Evolutionary conservation across 2,797 vertebrate genomes (phyloP).

Genomic region (Dendrocincla tyrannina): DNA sequence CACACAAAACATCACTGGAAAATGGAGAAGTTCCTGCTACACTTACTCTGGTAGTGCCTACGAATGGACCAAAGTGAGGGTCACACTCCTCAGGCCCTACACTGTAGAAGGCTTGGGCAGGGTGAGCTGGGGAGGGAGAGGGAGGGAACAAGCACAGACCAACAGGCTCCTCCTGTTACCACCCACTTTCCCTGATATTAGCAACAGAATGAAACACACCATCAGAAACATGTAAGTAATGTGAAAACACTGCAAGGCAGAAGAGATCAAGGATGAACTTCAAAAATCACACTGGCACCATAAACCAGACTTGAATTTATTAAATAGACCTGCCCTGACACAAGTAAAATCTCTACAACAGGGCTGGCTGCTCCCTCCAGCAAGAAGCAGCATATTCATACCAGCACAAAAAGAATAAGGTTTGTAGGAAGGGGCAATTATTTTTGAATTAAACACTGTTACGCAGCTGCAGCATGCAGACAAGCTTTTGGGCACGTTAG

Average conservation of each 20-base stretch:
- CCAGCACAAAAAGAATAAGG: background rate
- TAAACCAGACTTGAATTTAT: background rate
- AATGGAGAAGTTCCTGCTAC: background rate
- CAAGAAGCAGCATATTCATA: background rate
- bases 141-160: background rate
- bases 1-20: background rate
- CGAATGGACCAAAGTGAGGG: background rate
- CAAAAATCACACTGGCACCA: background rate
- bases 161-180: background rate
- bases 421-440: background rate
- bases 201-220: background rate
- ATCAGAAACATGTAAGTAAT: background rate
- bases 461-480: background rate
- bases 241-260: background rate
- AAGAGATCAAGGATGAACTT: background rate
- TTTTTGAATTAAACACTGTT: background rate
- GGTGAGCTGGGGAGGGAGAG: background rate
- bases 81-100: background rate
- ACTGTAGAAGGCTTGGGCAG: background rate
- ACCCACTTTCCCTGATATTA: background rate
- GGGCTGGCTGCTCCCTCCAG: background rate
- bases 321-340: background rate
- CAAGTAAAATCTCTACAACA: background rate
- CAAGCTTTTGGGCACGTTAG: background rate
- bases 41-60: background rate